phyloP scores from a whole-genome alignment of 2,113 vertebrate genomes.

The Grus americana region DNA sequence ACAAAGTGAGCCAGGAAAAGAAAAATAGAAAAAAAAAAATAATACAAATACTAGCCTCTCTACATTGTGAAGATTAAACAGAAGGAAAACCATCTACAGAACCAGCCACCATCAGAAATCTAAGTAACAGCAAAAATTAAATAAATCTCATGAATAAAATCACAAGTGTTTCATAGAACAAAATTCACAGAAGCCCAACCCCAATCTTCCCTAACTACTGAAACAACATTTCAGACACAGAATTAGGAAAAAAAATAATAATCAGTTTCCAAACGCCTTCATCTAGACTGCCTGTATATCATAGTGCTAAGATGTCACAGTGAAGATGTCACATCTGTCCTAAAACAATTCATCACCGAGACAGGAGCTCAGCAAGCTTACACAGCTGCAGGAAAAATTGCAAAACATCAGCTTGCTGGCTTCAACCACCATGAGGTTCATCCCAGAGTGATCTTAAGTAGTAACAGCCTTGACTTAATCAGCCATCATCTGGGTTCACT shows the following conservation, averaged over 20 bases:
- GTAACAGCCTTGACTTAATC: not conserved
- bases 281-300: not conserved
- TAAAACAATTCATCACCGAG: not conserved
- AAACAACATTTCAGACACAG: not conserved
- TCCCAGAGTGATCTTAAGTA: not conserved
- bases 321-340: not conserved
- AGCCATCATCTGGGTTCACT: not conserved
- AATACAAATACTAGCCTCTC: not conserved
- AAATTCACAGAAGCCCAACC: not conserved
- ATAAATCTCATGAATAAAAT: not conserved
- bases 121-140: not conserved
- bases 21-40: not conserved
- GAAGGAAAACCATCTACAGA: not conserved
- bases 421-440: not conserved
- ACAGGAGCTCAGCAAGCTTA: not conserved
- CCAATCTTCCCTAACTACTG: not conserved
- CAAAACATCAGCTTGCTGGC: not conserved
- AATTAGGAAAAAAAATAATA: not conserved
- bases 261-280: not conserved
- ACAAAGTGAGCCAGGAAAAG: not conserved
- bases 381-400: not conserved
- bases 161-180: not conserved
- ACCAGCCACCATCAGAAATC: not conserved
- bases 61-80: not conserved
- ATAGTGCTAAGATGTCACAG: not conserved